Conservation (phyloP, 2,888 invertebrate species). For the Mythimna impura region DNA sequence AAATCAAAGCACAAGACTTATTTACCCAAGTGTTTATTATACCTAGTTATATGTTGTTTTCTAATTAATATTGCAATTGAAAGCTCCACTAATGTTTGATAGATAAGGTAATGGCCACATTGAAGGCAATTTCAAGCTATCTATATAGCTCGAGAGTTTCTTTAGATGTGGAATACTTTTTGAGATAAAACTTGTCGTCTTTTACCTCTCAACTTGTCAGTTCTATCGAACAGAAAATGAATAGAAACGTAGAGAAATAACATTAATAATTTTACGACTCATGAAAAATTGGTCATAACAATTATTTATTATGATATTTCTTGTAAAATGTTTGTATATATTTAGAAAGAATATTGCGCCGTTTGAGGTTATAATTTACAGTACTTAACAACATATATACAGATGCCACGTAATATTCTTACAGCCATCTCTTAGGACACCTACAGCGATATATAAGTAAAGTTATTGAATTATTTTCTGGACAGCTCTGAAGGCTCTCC, state of each 20-base stretch:
- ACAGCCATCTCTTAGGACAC: constrained; percentile 32
- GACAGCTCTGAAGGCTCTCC: neutral
- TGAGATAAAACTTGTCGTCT: constrained; percentile 29
- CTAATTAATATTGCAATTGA: constrained; percentile 51
- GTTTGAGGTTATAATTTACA: constrained; percentile 11
- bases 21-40: constrained; percentile 37
- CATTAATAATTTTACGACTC: constrained; percentile 1
- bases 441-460: constrained; percentile 38
- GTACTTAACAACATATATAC: constrained; percentile 23
- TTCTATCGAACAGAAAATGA: neutral
- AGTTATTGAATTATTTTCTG: constrained; percentile 38
- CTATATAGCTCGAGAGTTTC: constrained; percentile 22
- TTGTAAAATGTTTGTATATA: constrained; percentile 9
- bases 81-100: constrained; percentile 52
- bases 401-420: constrained; percentile 5
- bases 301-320: constrained; percentile 5
- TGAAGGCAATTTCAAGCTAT: constrained; percentile 45
- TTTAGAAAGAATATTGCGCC: constrained; percentile 9
- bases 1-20: constrained; percentile 38
- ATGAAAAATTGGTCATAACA: constrained; percentile 1
- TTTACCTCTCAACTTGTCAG: constrained; percentile 1
- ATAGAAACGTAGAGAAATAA: neutral
- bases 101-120: constrained; percentile 56
- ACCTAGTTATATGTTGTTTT: constrained; percentile 41
- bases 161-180: constrained; percentile 24